Evolutionary conservation across 2,888 invertebrate species (phyloP), one percentile per base, ranked within the genome.

Genomic region (Altica lythri): DNA sequence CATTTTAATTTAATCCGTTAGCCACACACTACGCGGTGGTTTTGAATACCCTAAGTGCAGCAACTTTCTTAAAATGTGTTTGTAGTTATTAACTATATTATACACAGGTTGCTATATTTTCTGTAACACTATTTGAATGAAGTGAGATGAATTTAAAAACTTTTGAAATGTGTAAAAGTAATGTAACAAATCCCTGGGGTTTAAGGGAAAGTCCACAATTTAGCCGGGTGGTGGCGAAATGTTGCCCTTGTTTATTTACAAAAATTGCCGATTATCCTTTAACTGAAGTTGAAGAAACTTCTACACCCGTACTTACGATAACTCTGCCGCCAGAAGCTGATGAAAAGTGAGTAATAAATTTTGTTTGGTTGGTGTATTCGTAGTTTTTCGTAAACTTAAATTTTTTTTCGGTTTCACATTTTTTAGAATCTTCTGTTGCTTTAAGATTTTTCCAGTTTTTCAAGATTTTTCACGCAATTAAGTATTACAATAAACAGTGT

Each of bases 241-340:
- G 68, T 53, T 69, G 68, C 53, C 52, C 62, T 19, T 67, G 66
- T 19, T 13, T 61, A 25, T 65, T 60, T 42, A 43, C 58, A 13
- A 67, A 64, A 57, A 56, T 67, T n/a, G 57, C 59, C 27, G 67
- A 68, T 52, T 50, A 51, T 6, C 44, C 46, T 50, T 42, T 37
- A 22, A 9, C 35, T 9, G 35, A 30, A 14, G 10, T 35, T 4
- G 45, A 55, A 8, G 64, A 59, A 34, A 56, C 14, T 13, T 57
- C 61, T 2, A 73, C 74, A 8, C 75, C 74, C 2, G 68, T 74
- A 13, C 60, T 74, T 38, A 63, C 71, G n/a, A 66, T 74, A 42
- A 70, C 70, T 8, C 48, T 70, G 37, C 63, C 72, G 17, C 69
- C 69, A 4, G 63, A 60, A 27, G 32, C 40, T 6, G 30, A 19